Percentiles rank a stretch among this genome's conserved stretches.
phyloP scores from a whole-genome alignment of 2,888 invertebrate species.

The Epinotia bilunana region DNA sequence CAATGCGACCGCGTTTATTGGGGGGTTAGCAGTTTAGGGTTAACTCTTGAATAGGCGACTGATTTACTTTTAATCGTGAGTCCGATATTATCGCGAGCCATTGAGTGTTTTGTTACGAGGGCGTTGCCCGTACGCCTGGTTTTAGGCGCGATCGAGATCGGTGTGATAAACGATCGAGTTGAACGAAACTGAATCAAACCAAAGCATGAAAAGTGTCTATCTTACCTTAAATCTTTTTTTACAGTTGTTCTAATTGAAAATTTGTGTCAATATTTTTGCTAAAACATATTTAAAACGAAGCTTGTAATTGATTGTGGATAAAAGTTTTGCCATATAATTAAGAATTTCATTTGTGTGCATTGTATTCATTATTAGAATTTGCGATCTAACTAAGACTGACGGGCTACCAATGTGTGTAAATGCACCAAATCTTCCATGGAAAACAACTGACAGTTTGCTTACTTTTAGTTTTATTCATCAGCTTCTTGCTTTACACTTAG shows the following conservation, averaged over 20 bases:
- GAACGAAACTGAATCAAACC: neutral
- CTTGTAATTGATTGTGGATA: too few species aligned
- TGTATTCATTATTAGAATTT: too few species aligned
- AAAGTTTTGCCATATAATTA: too few species aligned
- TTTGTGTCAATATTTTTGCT: neutral
- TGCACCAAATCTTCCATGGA: too few species aligned
- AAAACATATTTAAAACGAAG: too few species aligned
- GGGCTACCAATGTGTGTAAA: too few species aligned
- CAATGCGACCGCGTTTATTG: slow-evolving; percentile 61
- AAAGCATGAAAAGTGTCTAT: neutral
- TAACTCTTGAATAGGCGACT: slow-evolving; percentile 69
- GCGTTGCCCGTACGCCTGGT: slow-evolving; percentile 57
- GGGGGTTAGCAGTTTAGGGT: slow-evolving; percentile 68
- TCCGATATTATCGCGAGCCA: slow-evolving; percentile 72
- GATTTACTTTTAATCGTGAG: slow-evolving; percentile 80
- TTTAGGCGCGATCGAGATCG: slow-evolving; percentile 47
- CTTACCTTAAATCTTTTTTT: neutral
- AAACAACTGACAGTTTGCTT: too few species aligned
- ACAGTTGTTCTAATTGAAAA: neutral
- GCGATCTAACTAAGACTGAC: too few species aligned
- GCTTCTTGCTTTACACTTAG: too few species aligned
- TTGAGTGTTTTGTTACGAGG: slow-evolving; percentile 75
- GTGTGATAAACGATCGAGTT: slow-evolving; percentile 31
- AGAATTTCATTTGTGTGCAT: too few species aligned
- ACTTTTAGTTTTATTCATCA: too few species aligned